Base-by-base conservation (phyloP, 2,113 vertebrate genomes). In the Xyrauchen texanus region DNA sequence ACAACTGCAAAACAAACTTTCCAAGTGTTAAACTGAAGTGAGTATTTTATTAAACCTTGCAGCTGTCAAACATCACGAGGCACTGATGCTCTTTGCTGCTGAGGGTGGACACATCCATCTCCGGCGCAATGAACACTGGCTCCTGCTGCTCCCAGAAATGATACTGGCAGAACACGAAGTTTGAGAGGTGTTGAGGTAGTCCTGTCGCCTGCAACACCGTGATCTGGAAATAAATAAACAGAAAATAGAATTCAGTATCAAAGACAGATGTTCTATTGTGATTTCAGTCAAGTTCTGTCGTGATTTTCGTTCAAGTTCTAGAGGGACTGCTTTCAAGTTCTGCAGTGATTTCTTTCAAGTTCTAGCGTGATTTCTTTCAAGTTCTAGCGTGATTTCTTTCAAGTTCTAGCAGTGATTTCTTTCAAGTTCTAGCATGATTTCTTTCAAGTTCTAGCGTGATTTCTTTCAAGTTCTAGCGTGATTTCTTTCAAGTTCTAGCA, bases 111-210 rank as follows among this genome's bases (percentile, higher is more conserved):
- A 94, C 89, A 80, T 98, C 95, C 8, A 98, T 91, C 80, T 99
- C 96, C 0, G 98, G 96, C 0, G 93, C 95, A 58, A 98, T 96
- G 0, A 61, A 92, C 75, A 96, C 91, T 0, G 96, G 95, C 63
- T 98, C 96, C 51, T 92, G 64, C 10, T 97, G 95, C 75, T 96
- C 97, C 95, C 97, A 99, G 89, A 98, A 99, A 0, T 89, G 92
- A 21, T 99, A 99, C 84, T 97, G 96, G 90, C 98, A 99, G 92
- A 98, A 98, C n/a, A 99, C 98, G 0, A 96, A 99, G 90, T 96
- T 97, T 87, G 94, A 96, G 76, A 98, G 92, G 77, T 95, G 94
- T 87, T 96, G 95, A 0, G 98, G 98, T 78, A 99, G 89, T 67
- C 98, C 97, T 0, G 96, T 98, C 65, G 98, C 98, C 78, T 97